These are phyloP conservation scores for Ammodramus savannarum DNA, from an alignment of 2,113 vertebrate genomes.

Conservation along the genomic window DNA sequence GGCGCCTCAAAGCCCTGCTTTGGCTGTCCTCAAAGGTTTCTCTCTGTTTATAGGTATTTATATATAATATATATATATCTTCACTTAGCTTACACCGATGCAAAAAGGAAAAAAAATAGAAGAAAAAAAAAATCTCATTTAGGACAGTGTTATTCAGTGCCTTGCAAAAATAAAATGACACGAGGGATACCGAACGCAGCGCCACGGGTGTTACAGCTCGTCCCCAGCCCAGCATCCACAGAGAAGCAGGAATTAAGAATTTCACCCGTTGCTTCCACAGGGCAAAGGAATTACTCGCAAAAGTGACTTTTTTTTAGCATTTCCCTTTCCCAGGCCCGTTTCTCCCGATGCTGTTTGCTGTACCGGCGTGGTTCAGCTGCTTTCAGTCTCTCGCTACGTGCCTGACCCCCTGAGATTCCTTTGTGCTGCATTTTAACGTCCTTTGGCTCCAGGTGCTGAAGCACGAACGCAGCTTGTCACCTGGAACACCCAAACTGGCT, in stretches of 20 bases:
- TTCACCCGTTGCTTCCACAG: not conserved
- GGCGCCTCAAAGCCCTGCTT: slow-evolving; percentile 51
- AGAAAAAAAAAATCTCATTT: not conserved
- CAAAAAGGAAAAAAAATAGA: not conserved
- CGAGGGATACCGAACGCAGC: not conserved
- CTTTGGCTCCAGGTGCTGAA: not conserved
- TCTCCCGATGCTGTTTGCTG: not conserved
- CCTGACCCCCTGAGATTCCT: not conserved
- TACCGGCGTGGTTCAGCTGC: accelerated
- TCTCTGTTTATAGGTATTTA: not conserved
- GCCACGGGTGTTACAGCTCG: not conserved
- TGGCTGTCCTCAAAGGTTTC: not conserved
- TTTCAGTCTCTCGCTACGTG: not conserved
- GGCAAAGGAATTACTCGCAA: not conserved
- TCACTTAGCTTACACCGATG: not conserved
- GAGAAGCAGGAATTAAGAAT: not conserved
- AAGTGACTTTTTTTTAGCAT: not conserved
- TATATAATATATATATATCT: not conserved
- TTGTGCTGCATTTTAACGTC: not conserved
- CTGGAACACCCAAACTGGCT: not conserved
- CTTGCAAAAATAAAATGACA: not conserved
- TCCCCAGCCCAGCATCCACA: not conserved
- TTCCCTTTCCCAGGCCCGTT: not conserved
- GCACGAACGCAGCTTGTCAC: accelerated
- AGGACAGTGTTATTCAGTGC: slow-evolving; percentile 20